phyloP scores from a whole-genome alignment of 2,113 vertebrate genomes.

The Chloroceryle aenea region DNA sequence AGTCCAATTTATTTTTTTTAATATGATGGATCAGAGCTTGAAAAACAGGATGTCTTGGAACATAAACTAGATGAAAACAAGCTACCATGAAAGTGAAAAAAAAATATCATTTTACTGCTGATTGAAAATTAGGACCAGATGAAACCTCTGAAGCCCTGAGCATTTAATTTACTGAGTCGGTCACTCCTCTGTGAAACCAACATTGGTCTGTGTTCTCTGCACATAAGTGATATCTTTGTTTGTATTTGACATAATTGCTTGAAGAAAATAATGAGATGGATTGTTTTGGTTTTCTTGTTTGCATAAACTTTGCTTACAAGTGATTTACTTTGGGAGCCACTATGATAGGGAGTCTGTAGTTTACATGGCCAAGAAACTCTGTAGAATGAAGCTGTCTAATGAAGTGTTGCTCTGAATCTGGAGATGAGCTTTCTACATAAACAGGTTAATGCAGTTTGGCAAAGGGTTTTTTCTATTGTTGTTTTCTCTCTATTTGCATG shows the following conservation, averaged over 20 bases:
- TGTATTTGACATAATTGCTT: conserved; percentile 42
- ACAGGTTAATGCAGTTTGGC: conserved; percentile 1
- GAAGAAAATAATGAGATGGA: conserved; percentile 59
- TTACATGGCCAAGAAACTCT: not conserved
- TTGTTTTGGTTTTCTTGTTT: conserved; percentile 67
- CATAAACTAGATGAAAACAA: conserved; percentile 73
- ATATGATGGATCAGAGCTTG: conserved; percentile 57
- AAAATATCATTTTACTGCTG: conserved; percentile 59
- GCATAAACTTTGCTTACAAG: conserved; percentile 31
- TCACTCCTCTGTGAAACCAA: conserved; percentile 67
- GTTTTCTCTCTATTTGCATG: not conserved
- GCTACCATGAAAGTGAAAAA: conserved; percentile 69
- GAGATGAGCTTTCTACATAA: not conserved
- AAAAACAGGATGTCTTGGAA: conserved; percentile 65
- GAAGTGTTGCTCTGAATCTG: not conserved
- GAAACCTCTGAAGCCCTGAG: conserved; percentile 63
- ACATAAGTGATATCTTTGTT: conserved; percentile 42
- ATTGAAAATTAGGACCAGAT: conserved; percentile 79
- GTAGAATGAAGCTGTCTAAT: not conserved
- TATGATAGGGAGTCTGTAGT: not conserved
- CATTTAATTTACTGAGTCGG: conserved; percentile 66
- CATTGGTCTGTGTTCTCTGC: not conserved
- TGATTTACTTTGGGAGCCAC: not conserved
- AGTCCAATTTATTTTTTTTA: not conserved
- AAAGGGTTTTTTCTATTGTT: not conserved